Evolutionary conservation across 2,113 vertebrate species (phyloP).

Genomic region (Mormoops blainvillei): DNA sequence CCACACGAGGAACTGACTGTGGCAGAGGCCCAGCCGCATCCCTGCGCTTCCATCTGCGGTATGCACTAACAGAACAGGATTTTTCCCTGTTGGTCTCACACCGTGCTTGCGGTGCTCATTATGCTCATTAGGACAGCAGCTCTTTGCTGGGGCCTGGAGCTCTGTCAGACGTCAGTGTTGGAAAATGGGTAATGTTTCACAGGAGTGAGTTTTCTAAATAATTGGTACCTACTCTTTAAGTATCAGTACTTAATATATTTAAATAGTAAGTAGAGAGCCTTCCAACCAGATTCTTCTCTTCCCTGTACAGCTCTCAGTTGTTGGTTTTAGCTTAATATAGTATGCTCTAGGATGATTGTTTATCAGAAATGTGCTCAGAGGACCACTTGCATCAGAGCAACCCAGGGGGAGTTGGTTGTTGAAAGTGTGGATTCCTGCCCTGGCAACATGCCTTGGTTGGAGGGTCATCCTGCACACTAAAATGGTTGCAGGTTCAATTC

Average conservation of each 20-base stretch:
- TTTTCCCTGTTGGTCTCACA: not conserved
- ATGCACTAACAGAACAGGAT: too few species aligned
- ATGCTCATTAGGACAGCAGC: not conserved
- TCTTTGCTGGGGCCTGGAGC: not conserved
- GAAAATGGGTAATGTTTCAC: not conserved
- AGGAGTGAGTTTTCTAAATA: not conserved
- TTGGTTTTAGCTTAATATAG: not conserved
- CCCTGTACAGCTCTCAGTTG: not conserved
- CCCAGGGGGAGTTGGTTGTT: not conserved
- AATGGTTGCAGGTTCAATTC: too few species aligned
- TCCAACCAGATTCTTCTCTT: not conserved
- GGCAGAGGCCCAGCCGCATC: not conserved
- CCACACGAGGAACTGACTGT: not conserved
- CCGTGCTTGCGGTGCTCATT: rapidly evolving
- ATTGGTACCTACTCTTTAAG: not conserved
- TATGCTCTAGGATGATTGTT: not conserved
- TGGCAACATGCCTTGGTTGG: too few species aligned
- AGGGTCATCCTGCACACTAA: too few species aligned
- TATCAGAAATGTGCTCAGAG: not conserved
- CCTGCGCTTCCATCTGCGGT: not conserved
- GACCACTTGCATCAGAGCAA: not conserved
- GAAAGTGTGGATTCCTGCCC: not conserved
- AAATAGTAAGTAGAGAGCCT: not conserved
- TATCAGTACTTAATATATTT: not conserved
- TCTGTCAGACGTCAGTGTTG: not conserved